Conservation (phyloP, 2,113 vertebrate species). For the Spea multiplicata region DNA sequence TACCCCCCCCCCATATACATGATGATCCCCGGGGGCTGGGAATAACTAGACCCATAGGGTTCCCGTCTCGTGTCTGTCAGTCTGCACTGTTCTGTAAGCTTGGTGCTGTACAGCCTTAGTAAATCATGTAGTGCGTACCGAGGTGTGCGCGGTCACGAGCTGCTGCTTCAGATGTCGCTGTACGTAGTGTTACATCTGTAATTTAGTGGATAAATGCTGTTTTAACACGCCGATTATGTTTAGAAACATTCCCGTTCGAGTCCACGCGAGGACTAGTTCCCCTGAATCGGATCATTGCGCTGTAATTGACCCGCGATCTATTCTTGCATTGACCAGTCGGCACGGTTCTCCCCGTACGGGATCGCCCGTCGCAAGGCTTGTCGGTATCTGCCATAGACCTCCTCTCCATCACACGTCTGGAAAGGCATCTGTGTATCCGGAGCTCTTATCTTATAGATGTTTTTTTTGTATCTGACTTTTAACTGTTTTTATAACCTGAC, state of each 20-base stretch:
- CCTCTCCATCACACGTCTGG: not conserved
- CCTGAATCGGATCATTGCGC: conserved; percentile 13
- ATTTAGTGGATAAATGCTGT: not conserved
- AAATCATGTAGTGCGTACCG: conserved; percentile 2
- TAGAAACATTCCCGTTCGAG: conserved; percentile 60
- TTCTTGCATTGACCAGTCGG: conserved; percentile 50
- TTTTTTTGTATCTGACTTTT: too few species aligned
- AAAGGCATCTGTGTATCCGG: not conserved
- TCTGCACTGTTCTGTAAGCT: not conserved
- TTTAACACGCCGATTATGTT: conserved; percentile 51
- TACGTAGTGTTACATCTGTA: conserved; percentile 16
- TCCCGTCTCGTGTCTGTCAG: not conserved
- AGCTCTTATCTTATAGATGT: too few species aligned
- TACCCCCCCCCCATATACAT: not conserved
- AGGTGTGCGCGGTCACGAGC: conserved; percentile 47
- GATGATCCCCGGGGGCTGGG: not conserved
- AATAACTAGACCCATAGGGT: not conserved
- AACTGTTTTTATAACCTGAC: too few species aligned
- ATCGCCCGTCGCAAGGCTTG: not conserved
- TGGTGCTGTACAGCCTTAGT: not conserved
- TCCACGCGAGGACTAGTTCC: conserved; percentile 28
- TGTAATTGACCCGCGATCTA: conserved; percentile 36
- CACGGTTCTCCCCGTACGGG: conserved; percentile 8
- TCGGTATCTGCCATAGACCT: not conserved
- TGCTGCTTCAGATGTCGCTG: conserved; percentile 50